Evolutionary conservation across 2,888 invertebrate species (phyloP).

Genomic region (Sthenelais limicola): DNA sequence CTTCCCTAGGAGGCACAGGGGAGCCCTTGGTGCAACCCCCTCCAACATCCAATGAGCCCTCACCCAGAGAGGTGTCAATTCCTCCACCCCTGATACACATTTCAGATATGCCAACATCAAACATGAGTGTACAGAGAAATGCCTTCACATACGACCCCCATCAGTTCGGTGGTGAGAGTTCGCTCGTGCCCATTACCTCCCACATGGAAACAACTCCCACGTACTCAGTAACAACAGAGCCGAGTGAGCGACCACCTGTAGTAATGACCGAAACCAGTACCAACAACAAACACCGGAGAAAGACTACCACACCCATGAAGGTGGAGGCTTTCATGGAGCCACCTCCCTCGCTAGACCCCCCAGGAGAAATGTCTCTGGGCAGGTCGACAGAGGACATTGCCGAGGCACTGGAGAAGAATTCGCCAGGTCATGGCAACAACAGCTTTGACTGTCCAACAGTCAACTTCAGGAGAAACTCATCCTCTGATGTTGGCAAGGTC

Average conservation of each 20-base stretch:
- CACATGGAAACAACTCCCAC: not conserved
- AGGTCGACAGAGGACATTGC: slow-evolving; percentile 2
- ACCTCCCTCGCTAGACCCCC: slow-evolving; percentile 7
- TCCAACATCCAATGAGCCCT: not conserved
- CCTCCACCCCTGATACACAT: slow-evolving; percentile 19
- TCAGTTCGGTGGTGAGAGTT: slow-evolving; percentile 11
- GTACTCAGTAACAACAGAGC: no score
- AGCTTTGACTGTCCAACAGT: not conserved
- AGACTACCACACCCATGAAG: slow-evolving; percentile 35
- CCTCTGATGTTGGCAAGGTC: slow-evolving; percentile 20
- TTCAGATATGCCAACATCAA: slow-evolving; percentile 4
- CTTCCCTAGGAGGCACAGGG: not conserved
- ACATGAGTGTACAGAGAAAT: not conserved
- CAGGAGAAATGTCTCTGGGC: not conserved
- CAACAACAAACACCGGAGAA: slow-evolving; percentile 34
- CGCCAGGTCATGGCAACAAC: not conserved
- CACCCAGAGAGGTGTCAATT: slow-evolving; percentile 8
- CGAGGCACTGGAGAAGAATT: slow-evolving; percentile 7
- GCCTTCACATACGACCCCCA: slow-evolving; percentile 36
- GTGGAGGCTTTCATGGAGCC: slow-evolving; percentile 34
- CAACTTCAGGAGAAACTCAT: slow-evolving; percentile 4
- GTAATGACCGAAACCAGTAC: slow-evolving; percentile 1
- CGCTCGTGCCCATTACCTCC: not conserved
- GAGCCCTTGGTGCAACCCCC: slow-evolving; percentile 16
- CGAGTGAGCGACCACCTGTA: not conserved